These are phyloP conservation scores for Paramormyrops hopkinsi DNA, from an alignment of 2,797 vertebrate species.

Conservation along the genomic window DNA sequence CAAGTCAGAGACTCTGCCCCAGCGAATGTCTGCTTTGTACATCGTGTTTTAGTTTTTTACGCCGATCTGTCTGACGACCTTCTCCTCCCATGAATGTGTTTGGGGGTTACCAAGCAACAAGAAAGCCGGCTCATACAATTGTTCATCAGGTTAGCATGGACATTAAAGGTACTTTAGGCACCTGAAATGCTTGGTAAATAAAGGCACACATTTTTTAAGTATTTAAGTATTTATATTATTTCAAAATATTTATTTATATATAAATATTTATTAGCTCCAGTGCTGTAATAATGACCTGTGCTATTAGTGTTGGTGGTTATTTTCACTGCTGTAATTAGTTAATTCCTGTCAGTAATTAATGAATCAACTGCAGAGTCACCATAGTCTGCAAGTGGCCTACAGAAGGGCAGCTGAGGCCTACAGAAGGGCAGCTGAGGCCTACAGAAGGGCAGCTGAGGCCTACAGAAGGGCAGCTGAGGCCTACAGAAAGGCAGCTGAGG, in stretches of 20 bases:
- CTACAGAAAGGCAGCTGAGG: not conserved
- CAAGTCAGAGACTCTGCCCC: not conserved
- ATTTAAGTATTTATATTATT: not conserved
- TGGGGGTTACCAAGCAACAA: not conserved
- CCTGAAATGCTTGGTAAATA: not conserved
- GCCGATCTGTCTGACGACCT: not conserved
- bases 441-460: too few relatives aligned
- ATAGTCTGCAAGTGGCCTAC: not conserved
- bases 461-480: too few relatives aligned
- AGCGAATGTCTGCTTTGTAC: not conserved
- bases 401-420: too few relatives aligned
- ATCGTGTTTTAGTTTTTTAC: not conserved
- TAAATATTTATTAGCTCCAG: not conserved
- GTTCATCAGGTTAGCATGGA: not conserved
- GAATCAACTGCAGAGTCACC: not conserved
- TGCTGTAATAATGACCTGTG: not conserved
- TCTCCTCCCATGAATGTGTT: not conserved
- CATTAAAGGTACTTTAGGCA: not conserved
- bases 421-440: too few relatives aligned
- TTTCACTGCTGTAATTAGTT: not conserved
- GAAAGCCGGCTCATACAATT: not conserved
- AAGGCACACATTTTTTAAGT: not conserved
- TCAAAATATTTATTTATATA: too few relatives aligned
- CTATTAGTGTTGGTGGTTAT: not conserved
- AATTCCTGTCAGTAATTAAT: not conserved